Base-by-base conservation (phyloP, 2,113 vertebrate species). In the Prunella himalayana region DNA sequence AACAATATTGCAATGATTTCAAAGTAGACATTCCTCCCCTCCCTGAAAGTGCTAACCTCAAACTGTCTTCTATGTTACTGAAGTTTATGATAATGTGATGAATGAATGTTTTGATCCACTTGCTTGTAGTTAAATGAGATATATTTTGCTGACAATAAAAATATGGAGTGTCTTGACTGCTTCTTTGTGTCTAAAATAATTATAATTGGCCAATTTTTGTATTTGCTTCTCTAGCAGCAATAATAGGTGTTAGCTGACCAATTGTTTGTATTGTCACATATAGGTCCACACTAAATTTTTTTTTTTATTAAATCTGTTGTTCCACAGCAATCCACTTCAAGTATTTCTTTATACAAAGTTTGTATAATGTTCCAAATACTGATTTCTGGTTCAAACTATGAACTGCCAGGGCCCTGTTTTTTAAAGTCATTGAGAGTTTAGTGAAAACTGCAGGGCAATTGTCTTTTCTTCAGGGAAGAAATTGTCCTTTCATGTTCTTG, bases 141-240 rank as follows among this genome's bases (percentile, higher is more conserved):
- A 4, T 78, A 49, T 90, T 95, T 87, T 92, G 35, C 72, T 92
- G 61, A 92, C 59, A 96, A 94, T 95, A 95, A 97, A 96, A 69
- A 28, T 37, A 17, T 27, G 31, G 13, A 70, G 28, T 39, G 35
- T 37, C 8, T 49, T 79, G 22, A 37, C 28, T 75, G 33, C 9
- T 75, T 57, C 31, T 78, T 84, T 76, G 12, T 49, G 37, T 80
- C 31, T 57, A 47, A 82, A 61, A 72, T n/a, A 70, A 80, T 21
- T 33, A 44, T 47, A 14, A 35, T 50, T 35, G 77, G 22, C 11
- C 22, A 73, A 30, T 41, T 64, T 64, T 42, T 76, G 25, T 59
- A 31, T 41, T 88, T 61, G 15, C 35, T 57, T 82, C 31, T 63
- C 30, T 60, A 39, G 20, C 33, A 70, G 44, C 20, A 60, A 24